Conservation (phyloP, 2,113 vertebrate species). For the Sigmodon hispidus region DNA sequence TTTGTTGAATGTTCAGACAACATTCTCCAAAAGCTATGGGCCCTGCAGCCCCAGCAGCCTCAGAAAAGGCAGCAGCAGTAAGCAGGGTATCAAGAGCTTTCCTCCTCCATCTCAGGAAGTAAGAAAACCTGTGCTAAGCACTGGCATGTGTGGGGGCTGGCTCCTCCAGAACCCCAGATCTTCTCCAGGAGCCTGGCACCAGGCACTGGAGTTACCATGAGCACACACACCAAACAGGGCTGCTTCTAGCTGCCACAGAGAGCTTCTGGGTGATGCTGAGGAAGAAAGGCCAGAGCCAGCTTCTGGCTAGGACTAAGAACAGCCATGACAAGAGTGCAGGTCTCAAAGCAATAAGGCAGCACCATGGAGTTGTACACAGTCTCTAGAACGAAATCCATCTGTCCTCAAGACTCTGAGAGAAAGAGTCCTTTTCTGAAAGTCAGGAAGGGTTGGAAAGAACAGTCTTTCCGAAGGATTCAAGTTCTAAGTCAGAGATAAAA, state of each 20-base stretch:
- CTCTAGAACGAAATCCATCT: conserved; percentile 65
- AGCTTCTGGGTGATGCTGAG: neutral
- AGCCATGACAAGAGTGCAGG: neutral
- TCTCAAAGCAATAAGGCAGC: conserved; percentile 67
- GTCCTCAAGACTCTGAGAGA: conserved; percentile 52
- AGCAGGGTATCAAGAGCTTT: neutral
- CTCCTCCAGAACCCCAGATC: conserved; percentile 41
- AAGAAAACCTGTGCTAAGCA: neutral
- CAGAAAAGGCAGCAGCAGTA: neutral
- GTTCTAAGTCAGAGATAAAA: conserved; percentile 17
- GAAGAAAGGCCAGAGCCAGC: conserved; percentile 30
- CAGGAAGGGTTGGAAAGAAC: neutral
- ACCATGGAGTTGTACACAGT: conserved; percentile 46
- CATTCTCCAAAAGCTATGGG: neutral
- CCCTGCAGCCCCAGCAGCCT: neutral
- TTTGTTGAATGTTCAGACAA: neutral
- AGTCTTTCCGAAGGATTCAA: neutral
- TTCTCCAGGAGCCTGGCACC: conserved; percentile 63
- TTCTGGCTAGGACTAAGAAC: conserved; percentile 45
- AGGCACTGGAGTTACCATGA: conserved; percentile 43
- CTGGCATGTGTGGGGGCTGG: neutral
- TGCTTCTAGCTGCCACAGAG: conserved; percentile 58
- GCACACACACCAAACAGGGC: conserved; percentile 37
- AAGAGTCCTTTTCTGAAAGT: conserved; percentile 65
- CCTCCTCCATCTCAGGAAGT: conserved; percentile 26